These are phyloP conservation scores for Apodemia duryi DNA, from an alignment of 2,888 invertebrate species.

Conservation along the genomic window DNA sequence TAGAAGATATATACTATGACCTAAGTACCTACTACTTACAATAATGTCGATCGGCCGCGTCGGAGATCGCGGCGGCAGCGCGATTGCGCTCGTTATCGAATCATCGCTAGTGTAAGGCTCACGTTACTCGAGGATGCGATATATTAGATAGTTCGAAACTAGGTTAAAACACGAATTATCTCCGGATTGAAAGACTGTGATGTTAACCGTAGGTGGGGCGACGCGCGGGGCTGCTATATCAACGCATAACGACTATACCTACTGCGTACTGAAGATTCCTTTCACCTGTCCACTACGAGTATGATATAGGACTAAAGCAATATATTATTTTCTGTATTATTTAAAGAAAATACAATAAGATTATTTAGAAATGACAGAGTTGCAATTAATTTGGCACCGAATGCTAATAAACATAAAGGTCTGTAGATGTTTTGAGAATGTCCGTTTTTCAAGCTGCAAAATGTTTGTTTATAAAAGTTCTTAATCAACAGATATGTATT, in stretches of 20 bases:
- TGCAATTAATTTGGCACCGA: no score
- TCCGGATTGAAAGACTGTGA: slow-evolving; percentile 21
- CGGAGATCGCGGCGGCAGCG: slow-evolving; percentile 20
- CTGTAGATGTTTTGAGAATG: no score
- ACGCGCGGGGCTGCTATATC: background rate
- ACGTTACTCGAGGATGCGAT: slow-evolving; percentile 15
- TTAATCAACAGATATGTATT: no score
- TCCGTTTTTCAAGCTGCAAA: no score
- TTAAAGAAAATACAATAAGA: background rate
- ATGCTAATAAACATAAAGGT: no score
- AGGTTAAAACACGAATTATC: slow-evolving; percentile 21
- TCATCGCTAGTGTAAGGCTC: slow-evolving; percentile 1
- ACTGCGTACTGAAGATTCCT: background rate
- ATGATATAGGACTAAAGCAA: background rate
- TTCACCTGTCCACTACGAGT: background rate
- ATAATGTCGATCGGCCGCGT: slow-evolving; percentile 15
- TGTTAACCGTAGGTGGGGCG: slow-evolving; percentile 19
- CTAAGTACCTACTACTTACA: background rate
- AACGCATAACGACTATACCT: background rate
- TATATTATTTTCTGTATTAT: background rate
- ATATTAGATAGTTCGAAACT: slow-evolving; percentile 11
- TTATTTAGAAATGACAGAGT: no score
- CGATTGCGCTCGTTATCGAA: slow-evolving; percentile 17
- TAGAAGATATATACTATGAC: slow-evolving; percentile 29
- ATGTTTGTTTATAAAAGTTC: no score